phyloP scores from a whole-genome alignment of 2,888 invertebrate genomes.

The Chironomus tentans region DNA sequence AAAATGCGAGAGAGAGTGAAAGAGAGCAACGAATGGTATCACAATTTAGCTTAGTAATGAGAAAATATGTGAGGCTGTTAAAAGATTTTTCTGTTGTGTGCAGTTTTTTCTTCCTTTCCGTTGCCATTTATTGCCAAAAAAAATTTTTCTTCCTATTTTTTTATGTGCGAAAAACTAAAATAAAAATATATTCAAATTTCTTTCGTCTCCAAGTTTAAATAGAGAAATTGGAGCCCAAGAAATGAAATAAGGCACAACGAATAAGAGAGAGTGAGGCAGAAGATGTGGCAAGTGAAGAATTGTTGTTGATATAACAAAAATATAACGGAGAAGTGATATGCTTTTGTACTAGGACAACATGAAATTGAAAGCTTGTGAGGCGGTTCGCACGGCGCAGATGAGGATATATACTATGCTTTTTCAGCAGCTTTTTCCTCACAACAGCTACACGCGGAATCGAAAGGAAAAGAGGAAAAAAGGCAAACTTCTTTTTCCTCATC shows the following conservation, averaged over 20 bases:
- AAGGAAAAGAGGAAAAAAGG: too few relatives aligned
- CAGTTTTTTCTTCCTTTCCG: neutral
- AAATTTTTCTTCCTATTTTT: neutral
- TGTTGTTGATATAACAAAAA: constrained; percentile 16
- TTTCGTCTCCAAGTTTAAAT: too few relatives aligned
- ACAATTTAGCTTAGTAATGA: neutral
- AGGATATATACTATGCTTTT: neutral
- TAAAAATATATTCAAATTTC: too few relatives aligned
- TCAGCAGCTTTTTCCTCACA: neutral
- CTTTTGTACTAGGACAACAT: constrained; percentile 15
- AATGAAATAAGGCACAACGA: neutral
- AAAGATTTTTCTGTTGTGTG: neutral
- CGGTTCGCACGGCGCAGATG: neutral
- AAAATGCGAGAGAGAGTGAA: too few relatives aligned
- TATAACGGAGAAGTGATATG: constrained; percentile 18
- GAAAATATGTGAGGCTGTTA: neutral
- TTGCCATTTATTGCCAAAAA: neutral
- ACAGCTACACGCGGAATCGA: neutral
- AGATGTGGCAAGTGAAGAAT: neutral
- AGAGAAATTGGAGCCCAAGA: too few relatives aligned
- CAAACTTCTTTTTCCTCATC: neutral
- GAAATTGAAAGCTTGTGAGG: neutral
- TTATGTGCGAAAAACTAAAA: too few relatives aligned
- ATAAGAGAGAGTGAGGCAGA: neutral
- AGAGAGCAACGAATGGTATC: too few relatives aligned